Evolutionary conservation across 2,113 vertebrate genomes (phyloP).

Genomic region (Columbina picui): DNA sequence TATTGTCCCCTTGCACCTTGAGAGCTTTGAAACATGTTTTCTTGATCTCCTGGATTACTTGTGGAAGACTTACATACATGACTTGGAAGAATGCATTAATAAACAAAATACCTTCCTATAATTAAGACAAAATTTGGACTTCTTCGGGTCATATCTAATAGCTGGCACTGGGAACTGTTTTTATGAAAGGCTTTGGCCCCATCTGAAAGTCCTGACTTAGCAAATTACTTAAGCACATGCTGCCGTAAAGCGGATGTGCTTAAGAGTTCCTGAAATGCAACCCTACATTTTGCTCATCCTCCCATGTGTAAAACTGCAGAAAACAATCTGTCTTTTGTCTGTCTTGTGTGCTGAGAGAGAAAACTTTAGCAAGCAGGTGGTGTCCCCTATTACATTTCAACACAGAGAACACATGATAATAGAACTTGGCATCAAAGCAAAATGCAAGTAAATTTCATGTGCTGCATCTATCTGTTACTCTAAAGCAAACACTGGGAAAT

Average conservation of each 20-base stretch:
- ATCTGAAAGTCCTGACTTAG: neutral
- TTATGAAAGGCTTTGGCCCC: constrained; percentile 1
- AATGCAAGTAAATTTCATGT: neutral
- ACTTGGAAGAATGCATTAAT: neutral
- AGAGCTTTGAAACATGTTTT: neutral
- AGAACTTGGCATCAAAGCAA: neutral
- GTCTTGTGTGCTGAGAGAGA: neutral
- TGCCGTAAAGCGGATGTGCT: neutral
- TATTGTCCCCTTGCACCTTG: neutral
- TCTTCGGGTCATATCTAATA: neutral
- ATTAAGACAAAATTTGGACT: neutral
- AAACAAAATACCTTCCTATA: neutral
- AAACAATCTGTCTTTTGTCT: neutral
- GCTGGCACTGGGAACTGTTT: neutral
- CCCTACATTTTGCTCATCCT: neutral
- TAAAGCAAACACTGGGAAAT: constrained; percentile 30
- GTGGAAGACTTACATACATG: neutral
- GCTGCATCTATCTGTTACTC: neutral
- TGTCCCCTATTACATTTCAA: neutral
- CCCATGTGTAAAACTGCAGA: neutral
- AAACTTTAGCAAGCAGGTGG: neutral
- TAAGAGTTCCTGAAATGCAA: neutral
- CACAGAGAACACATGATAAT: neutral
- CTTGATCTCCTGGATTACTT: neutral
- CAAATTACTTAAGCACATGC: neutral